Base-by-base conservation (phyloP, 2,888 invertebrate species). In the Philopedon plagiatum region DNA sequence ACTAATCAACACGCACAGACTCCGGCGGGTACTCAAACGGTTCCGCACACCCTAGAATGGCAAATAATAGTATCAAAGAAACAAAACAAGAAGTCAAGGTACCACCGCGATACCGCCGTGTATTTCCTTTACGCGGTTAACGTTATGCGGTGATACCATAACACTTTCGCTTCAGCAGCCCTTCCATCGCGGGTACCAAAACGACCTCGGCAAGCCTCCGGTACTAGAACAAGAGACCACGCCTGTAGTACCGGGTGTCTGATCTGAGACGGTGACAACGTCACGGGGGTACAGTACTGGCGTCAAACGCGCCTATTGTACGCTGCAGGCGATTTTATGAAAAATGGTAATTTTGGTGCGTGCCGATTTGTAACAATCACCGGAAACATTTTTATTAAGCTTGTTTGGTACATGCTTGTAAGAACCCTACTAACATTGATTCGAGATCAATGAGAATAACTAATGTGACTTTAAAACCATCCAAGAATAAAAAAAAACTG, bases 181-280 rank as follows among this genome's bases (percentile, higher is more conserved):
- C 69, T 69, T 69, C 68, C 75, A 71, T 60, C 49, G n/a, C n/a
- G 44, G 66, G 61, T 46, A 65, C 64, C 46, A 61, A 63, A 26
- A 57, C 54, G 66, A 62, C 58, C 61, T 73, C 57, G 57, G 62
- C 60, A 72, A 73, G 73, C 76, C 75, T 73, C 62, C 69, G 57
- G 54, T 37, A 57, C 34, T 21, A 54, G 29, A 54, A 3, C 29
- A 54, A 7, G 11, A 13, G 26, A 61, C 66, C 60, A 60, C 67
- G 67, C 67, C 67, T 18, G 56, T n/a, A n/a, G n/a, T 49, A 54
- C 15, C 29, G 29, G 29, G 29, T 54, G 29, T 54, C 15, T 1
- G 4, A 23, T n/a, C n/a, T n/a, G n/a, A n/a, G n/a, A n/a, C n/a
- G 11, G 2, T 5, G 41, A 23, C 26, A 13, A 49, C 57, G 57